A percentile compares a stretch with the other conserved stretches of the same genome.
Evolutionary conservation across 2,797 vertebrate species (phyloP).

Genomic region (Chloroceryle inda): DNA sequence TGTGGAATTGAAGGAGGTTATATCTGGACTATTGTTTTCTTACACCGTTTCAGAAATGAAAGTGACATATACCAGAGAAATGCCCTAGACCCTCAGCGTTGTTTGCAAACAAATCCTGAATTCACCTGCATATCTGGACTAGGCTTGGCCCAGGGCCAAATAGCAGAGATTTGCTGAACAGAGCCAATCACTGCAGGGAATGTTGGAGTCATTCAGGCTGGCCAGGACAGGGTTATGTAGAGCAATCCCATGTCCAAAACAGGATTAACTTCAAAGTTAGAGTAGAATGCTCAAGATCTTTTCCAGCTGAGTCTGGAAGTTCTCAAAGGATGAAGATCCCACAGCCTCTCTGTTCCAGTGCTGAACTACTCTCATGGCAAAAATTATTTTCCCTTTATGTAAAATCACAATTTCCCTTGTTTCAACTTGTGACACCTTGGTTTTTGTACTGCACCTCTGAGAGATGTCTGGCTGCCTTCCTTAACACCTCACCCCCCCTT

Average conservation of each 20-base stretch:
- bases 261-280: neutral
- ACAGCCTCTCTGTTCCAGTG: neutral
- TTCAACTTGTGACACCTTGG: neutral
- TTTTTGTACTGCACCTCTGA: neutral
- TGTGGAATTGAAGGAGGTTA: neutral
- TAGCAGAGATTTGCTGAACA: neutral
- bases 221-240: neutral
- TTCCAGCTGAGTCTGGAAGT: neutral
- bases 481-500: neutral
- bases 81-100: neutral
- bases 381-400: neutral
- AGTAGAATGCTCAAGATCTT: neutral
- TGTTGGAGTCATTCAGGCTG: neutral
- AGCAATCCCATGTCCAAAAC: neutral
- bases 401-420: neutral
- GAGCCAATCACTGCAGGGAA: neutral
- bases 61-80: neutral
- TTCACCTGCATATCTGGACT: neutral
- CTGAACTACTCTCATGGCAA: neutral
- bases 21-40: neutral
- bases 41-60: fast-evolving
- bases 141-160: neutral
- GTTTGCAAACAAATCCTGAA: neutral
- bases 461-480: neutral
- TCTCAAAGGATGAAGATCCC: neutral